Evolutionary conservation across 2,888 invertebrate genomes (phyloP).

Genomic region (Eupsilia transversa): DNA sequence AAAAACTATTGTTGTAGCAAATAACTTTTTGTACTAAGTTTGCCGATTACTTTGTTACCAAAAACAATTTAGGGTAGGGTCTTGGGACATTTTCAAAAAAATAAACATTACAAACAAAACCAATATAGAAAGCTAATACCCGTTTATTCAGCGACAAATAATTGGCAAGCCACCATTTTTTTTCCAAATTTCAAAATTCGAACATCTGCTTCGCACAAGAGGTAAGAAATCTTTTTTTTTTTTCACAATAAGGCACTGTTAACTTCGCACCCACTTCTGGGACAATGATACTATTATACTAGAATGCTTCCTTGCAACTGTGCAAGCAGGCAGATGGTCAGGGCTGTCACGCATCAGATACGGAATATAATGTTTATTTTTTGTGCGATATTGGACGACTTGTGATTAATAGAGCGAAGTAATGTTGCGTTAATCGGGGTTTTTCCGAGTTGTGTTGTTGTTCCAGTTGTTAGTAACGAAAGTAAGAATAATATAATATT

Average conservation of each 20-base stretch:
- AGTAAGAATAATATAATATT: constrained; percentile 18
- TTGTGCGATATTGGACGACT: constrained; percentile 49
- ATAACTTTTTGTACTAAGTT: background rate
- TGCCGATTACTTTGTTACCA: background rate
- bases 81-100: background rate
- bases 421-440: constrained; percentile 39
- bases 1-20: background rate
- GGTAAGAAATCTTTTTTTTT: constrained; percentile 41
- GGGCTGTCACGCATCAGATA: constrained; percentile 76
- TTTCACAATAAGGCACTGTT: constrained; percentile 69
- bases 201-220: constrained; percentile 65
- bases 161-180: constrained; percentile 50
- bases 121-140: constrained; percentile 21
- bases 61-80: background rate
- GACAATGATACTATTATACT: constrained; percentile 65
- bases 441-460: constrained; percentile 25
- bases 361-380: constrained; percentile 56
- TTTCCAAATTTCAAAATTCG: constrained; percentile 40
- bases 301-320: constrained; percentile 71
- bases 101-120: background rate
- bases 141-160: constrained; percentile 19
- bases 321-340: constrained; percentile 75
- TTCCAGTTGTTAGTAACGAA: constrained; percentile 23
- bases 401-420: constrained; percentile 60
- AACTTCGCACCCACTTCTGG: constrained; percentile 80